Percentiles rank a stretch among this genome's conserved stretches.
Evolutionary conservation across 2,797 vertebrate species (phyloP).

Genomic region (Crypturellus tataupa): DNA sequence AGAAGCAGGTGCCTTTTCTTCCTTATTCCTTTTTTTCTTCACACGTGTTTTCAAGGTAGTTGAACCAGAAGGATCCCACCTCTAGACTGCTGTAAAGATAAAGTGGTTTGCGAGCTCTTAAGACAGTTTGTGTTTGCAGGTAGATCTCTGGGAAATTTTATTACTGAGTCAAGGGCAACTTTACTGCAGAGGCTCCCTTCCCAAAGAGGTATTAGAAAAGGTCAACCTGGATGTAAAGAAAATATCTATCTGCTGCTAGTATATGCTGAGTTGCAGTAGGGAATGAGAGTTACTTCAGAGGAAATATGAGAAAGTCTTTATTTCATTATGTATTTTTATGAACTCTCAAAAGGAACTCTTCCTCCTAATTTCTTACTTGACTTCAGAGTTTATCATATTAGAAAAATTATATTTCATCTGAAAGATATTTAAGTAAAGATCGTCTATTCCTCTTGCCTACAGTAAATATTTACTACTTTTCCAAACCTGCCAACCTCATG

Average conservation of each 20-base stretch:
- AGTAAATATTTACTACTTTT: neutral
- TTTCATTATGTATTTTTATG: neutral
- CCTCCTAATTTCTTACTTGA: neutral
- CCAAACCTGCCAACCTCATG: neutral
- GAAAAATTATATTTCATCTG: neutral
- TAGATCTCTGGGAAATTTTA: neutral
- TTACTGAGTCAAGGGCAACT: neutral
- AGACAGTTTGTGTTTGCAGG: neutral
- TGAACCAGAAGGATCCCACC: neutral
- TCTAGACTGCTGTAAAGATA: neutral
- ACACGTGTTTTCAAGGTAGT: neutral
- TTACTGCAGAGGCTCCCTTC: neutral
- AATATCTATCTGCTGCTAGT: neutral
- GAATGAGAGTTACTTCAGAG: neutral
- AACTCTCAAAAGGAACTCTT: neutral
- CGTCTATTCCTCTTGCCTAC: neutral
- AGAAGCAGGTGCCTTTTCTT: neutral
- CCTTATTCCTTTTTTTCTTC: neutral
- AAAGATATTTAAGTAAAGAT: neutral
- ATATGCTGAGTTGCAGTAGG: neutral
- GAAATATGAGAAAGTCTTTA: neutral
- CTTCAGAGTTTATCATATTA: neutral
- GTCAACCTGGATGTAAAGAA: neutral
- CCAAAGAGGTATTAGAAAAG: neutral
- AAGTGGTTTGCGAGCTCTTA: neutral